Evolutionary conservation across 2,113 vertebrate species (phyloP).

Genomic region (Acrocephalus arundinaceus): DNA sequence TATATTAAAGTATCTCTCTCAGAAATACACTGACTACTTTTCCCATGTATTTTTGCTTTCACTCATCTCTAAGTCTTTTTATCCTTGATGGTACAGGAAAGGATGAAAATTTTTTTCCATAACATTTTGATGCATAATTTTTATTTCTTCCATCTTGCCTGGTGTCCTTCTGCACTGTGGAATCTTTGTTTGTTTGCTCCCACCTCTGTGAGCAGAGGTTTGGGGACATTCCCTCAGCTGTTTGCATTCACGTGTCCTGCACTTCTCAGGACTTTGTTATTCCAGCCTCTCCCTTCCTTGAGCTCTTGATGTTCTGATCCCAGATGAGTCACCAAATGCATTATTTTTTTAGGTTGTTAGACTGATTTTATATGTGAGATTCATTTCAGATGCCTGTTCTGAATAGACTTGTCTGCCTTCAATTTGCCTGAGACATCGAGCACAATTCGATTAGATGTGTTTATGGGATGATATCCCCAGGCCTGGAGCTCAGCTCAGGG

Average conservation of each 20-base stretch:
- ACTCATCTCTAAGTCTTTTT: background rate
- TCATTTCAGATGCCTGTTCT: background rate
- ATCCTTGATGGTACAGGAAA: background rate
- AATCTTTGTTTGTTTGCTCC: background rate
- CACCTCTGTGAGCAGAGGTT: background rate
- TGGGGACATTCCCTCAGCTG: background rate
- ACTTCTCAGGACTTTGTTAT: background rate
- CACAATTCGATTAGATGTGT: slow-evolving; percentile 2
- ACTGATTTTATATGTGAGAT: slow-evolving; percentile 19
- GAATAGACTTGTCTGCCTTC: background rate
- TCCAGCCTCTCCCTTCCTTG: background rate
- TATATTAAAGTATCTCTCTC: background rate
- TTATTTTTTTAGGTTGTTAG: background rate
- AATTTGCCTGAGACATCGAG: background rate
- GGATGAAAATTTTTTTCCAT: background rate
- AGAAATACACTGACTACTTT: background rate
- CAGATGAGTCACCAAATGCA: slow-evolving; percentile 3
- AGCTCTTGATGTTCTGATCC: background rate
- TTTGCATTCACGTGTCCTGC: background rate
- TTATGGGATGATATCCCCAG: background rate
- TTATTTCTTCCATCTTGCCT: background rate
- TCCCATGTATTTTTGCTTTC: background rate
- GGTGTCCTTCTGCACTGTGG: background rate
- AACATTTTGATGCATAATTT: background rate
- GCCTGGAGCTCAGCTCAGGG: background rate